Evolutionary conservation across 2,797 vertebrate genomes (phyloP), one percentile per base, ranked within the genome.

Genomic region (Squalus acanthias): DNA sequence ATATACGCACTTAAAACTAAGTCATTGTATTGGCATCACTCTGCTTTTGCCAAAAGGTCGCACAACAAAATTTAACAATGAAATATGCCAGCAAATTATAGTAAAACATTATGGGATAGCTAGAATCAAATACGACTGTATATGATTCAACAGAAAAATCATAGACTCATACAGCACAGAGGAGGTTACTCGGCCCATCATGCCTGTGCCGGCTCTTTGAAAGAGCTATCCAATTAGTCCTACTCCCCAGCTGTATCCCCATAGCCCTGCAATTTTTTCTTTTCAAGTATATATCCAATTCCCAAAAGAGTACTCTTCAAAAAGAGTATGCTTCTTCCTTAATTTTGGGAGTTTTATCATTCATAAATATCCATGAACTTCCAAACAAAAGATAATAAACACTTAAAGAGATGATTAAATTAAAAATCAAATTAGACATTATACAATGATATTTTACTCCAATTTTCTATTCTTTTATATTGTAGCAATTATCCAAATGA

Each of bases 401-500:
- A 74, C 50, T 33, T 53, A 57, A 93, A 93, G 26, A 50, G 39
- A 72, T 95, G 67, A 74, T 74, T 95, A 76, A 74, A 60, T 76
- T 74, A 33, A 33, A 91, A 60, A 74, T 74, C 22, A 76, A 76
- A 57, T 76, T 76, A 33, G 50, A 76, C 94, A 74, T 69, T 46
- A 95, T 26, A 95, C 9, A 33, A 67, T 93, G 9, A 95, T 76
- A 95, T 95, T 95, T 76, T 17, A 95, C 26, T 95, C 29, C 50
- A 76, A 57, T 76, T 74, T n/a, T 57, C 29, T 76, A 74, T 76
- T 76, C 94, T 95, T 60, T 95, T 74, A 33, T 53, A 53, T n/a
- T 76, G 53, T 17, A 95, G 70, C 70, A 95, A 95, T 95, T 95
- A 95, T 53, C 94, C 29, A 74, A 76, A 60, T 95, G 53, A 95